Evolutionary conservation across 2,888 invertebrate species (phyloP).

Genomic region (Cheilosia scutellata): DNA sequence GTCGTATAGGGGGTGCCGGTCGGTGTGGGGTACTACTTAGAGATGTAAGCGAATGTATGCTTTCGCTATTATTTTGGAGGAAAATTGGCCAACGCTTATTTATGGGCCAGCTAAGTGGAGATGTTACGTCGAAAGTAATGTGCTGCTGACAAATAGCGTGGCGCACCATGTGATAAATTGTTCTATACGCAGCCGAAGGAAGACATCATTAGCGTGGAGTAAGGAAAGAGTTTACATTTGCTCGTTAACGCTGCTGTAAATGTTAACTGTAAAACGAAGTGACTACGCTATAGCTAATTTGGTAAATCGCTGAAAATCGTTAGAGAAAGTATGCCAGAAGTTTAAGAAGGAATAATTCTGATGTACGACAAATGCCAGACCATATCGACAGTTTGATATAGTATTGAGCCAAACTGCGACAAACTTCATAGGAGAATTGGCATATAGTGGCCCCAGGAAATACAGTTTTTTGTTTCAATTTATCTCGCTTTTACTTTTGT

Average conservation of each 20-base stretch:
- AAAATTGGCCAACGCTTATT: constrained; percentile 47
- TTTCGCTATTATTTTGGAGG: constrained; percentile 39
- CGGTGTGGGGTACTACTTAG: neutral
- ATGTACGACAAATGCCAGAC: neutral
- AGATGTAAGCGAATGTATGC: constrained; percentile 8
- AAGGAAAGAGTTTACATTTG: neutral
- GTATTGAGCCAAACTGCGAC: neutral
- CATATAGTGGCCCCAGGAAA: constrained; percentile 32
- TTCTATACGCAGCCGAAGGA: neutral
- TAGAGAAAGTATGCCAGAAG: too few species aligned
- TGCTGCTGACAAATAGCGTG: constrained; percentile 36
- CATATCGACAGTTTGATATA: too few species aligned
- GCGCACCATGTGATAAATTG: constrained; percentile 32
- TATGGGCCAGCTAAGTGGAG: constrained; percentile 48
- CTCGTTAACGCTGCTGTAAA: neutral
- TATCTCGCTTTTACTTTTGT: constrained; percentile 9
- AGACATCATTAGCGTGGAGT: neutral
- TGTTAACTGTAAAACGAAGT: neutral
- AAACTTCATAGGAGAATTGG: neutral
- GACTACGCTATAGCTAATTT: neutral
- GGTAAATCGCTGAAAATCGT: neutral
- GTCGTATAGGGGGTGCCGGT: neutral
- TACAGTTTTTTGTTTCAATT: constrained; percentile 19
- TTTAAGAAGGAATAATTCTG: neutral
- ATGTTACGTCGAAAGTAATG: constrained; percentile 50